These are phyloP conservation scores for Danio jaintianensis DNA, from an alignment of 2,797 vertebrate genomes.

Conservation along the genomic window DNA sequence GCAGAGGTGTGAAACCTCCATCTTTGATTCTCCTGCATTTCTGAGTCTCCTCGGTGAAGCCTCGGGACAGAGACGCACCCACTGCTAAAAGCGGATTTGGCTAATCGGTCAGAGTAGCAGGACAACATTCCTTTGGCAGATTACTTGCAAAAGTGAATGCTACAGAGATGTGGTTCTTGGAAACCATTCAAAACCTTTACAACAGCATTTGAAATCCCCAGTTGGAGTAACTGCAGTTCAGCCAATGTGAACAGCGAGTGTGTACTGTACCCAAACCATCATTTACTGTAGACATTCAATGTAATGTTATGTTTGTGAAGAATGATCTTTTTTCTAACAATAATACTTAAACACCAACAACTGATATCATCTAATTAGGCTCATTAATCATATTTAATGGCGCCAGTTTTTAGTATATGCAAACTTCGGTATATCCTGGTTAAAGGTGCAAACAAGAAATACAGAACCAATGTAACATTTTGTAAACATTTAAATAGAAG, in stretches of 20 bases:
- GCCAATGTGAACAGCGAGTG: conserved; percentile 1
- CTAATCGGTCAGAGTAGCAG: neutral
- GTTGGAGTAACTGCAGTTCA: conserved; percentile 26
- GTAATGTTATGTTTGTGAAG: neutral
- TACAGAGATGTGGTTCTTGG: conserved; percentile 27
- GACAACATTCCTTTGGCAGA: conserved; percentile 32
- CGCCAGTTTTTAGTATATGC: neutral
- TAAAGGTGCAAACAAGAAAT: neutral
- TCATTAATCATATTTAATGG: neutral
- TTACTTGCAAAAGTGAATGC: neutral
- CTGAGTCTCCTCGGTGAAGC: neutral
- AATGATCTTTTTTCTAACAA: neutral
- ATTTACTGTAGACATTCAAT: conserved; percentile 1
- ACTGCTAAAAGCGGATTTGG: conserved; percentile 28
- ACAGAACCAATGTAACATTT: neutral
- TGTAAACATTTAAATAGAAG: neutral
- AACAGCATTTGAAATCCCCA: conserved; percentile 4
- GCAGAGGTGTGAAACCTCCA: conserved; percentile 24
- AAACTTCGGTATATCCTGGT: neutral
- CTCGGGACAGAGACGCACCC: conserved; percentile 14
- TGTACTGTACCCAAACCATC: conserved; percentile 10
- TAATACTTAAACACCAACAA: neutral
- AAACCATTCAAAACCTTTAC: neutral
- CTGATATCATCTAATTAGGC: neutral
- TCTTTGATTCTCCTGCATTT: conserved; percentile 35